Conservation (phyloP, 2,888 invertebrate species). For the Lymantria monacha region DNA sequence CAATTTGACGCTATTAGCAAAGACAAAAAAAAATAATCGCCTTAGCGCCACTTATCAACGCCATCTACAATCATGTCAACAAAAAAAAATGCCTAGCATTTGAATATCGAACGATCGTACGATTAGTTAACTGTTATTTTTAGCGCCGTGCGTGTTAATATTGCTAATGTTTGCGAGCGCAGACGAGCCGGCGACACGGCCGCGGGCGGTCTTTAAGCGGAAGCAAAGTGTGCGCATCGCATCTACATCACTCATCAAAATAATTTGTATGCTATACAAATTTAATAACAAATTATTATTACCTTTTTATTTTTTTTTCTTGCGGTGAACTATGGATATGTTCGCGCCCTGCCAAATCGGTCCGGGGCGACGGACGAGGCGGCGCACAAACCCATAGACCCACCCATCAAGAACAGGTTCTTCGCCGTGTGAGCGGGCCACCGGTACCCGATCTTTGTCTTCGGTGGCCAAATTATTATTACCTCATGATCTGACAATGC, state of each 20-base stretch:
- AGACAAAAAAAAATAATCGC: not conserved
- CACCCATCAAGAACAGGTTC: no score
- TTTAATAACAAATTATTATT: not conserved
- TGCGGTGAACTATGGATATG: no score
- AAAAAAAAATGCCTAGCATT: constrained; percentile 12
- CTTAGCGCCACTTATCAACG: constrained; percentile 4
- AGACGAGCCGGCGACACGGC: constrained; percentile 48
- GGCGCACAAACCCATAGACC: no score
- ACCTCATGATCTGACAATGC: no score
- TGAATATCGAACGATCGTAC: constrained; percentile 12
- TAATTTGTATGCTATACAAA: not conserved
- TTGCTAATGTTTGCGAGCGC: constrained; percentile 25
- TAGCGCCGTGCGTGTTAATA: constrained; percentile 24
- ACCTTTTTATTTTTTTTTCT: no score
- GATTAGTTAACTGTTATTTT: constrained; percentile 35
- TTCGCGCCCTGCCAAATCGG: no score
- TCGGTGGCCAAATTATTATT: not conserved
- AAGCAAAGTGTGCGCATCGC: constrained; percentile 36
- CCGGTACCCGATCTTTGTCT: no score
- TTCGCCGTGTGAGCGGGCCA: no score
- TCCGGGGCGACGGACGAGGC: no score
- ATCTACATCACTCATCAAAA: constrained; percentile 21
- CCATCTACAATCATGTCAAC: constrained; percentile 13
- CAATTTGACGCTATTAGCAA: no score
- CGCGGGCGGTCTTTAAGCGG: constrained; percentile 29